A percentile compares a stretch with the other conserved stretches of the same genome.
Conservation (phyloP, 37 sponge, comb jelly and placozoan species). For the Cladorhizidae sp. region DNA sequence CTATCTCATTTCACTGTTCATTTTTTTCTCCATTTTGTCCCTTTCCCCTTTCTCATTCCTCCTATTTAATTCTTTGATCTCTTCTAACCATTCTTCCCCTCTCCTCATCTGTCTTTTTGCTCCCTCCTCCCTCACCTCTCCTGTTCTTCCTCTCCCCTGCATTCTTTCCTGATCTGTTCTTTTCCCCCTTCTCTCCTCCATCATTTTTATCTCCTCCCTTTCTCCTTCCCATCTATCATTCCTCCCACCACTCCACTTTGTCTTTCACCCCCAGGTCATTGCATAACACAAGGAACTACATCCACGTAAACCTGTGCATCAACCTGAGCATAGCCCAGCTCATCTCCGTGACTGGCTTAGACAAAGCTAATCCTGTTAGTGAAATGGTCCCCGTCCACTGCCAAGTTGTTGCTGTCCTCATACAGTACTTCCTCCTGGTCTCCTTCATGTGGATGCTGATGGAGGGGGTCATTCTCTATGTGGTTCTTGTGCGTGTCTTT, state of each 20-base stretch:
- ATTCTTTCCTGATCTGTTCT: too few relatives aligned
- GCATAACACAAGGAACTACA: constrained; percentile 58
- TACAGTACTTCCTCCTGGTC: constrained; percentile 62
- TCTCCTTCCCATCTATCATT: too few relatives aligned
- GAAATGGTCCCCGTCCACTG: constrained; percentile 13
- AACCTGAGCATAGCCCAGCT: constrained; percentile 58
- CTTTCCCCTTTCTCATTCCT: too few relatives aligned
- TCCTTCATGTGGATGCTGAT: constrained; percentile 85
- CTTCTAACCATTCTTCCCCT: background rate
- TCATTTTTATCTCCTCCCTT: too few relatives aligned
- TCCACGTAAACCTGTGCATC: constrained; percentile 62
- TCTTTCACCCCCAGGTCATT: constrained; percentile 19
- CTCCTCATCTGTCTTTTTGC: background rate
- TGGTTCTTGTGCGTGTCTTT: constrained; percentile 68
- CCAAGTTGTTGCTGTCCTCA: constrained; percentile 42
- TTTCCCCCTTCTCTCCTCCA: too few relatives aligned
- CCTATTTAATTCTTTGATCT: too few relatives aligned
- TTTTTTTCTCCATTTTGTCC: too few relatives aligned
- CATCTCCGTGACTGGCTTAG: constrained; percentile 38
- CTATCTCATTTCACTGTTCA: too few relatives aligned
- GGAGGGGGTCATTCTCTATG: constrained; percentile 73
- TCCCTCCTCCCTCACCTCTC: too few relatives aligned
- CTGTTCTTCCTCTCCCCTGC: too few relatives aligned
- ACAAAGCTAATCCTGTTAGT: background rate
- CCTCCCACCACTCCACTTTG: background rate